Evolutionary conservation across 2,113 vertebrate genomes (phyloP), one percentile per base, ranked within the genome.

Genomic region (Albula goreensis): DNA sequence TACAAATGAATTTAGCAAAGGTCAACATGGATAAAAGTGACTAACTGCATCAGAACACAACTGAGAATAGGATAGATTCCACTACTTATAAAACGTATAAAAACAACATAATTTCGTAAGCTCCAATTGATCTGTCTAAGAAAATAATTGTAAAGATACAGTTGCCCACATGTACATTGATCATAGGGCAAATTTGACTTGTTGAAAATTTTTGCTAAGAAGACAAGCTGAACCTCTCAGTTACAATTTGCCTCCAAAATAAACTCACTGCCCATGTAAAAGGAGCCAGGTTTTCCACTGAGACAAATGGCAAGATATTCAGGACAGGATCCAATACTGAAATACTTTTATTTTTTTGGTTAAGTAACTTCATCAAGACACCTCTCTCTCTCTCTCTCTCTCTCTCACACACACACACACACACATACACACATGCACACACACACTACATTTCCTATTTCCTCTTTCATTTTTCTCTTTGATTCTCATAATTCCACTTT

Each of bases 391-490:
- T 60, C 79, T 91, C 86, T 90, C 87, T 86, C 82, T 88, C 84
- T 60, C 66, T 81, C 79, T 88, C 82, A 78, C 81, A 50, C 85
- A 86, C 80, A 88, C 83, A 85, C 56, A 60, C 56, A 57, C 56
- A 57, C 56, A 2, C 56, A 57, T 15, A 57, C 56, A 60, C 56
- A 10, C 56, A 1, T 15, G 3, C 56, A 13, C 56, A 50, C 41
- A 50, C 49, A 41, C 49, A 49, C 41, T 81, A 90, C 91, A 89
- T 88, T 90, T 85, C 90, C 90, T 87, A 90, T 88, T 82, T 81
- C 83, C 87, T 89, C 87, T 81, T 84, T 90, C 87, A 85, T 86
- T 70, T 90, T 91, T 89, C 87, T 86, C 82, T 83, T 89, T 86
- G 89, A 87, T 80, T 86, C 51, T 86, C 50, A 11, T 49, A 86